Base-by-base conservation (phyloP, 2,113 vertebrate genomes). In the Genyomyrus donnyi region DNA sequence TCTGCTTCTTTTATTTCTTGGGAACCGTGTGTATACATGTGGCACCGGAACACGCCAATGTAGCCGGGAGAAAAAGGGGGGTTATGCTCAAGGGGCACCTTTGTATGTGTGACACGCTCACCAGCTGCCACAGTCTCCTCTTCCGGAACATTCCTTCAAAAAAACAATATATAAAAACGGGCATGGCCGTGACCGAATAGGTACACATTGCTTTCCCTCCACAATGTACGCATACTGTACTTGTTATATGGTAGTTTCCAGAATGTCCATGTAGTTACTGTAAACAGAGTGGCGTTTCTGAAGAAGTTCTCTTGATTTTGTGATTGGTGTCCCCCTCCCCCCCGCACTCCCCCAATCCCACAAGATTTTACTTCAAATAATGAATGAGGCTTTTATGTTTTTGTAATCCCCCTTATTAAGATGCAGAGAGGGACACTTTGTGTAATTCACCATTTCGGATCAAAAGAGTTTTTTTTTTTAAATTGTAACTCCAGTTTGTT, bases 351-450 rank as follows among this genome's bases (percentile, higher is more conserved):
- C 62, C 62, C 62, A 27, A 11, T 70, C 62, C 45, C 27, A 87
- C 13, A 13, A 87, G 85, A 87, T 31, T 87, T 87, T 87, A 87
- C 85, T 87, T 87, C 85, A 15, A 27, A 52, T 52, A 49, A 87
- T 87, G 46, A 87, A 87, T 53, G 85, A 87, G 85, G 49, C 48
- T 87, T 52, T 52, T 87, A 87, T 52, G n/a, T n/a, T 31, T 84
- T 85, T 46, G 42, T 85, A 19, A 85, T 83, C 42, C 83, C 19
- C 21, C 83, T 85, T n/a, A 85, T 85, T 85, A n/a, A 49, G 39
- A 87, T 87, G 42, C 27, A 27, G 49, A 53, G 85, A 52, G 24
- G 11, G 46, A 48, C 46, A 85, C 84, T 85, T 49, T 48, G 83
- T 85, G 4, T 52, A 53, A 52, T 87, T 87, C 83, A 48, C 45